Conservation (phyloP, 2,797 vertebrate genomes). For the Scleropages formosus region DNA sequence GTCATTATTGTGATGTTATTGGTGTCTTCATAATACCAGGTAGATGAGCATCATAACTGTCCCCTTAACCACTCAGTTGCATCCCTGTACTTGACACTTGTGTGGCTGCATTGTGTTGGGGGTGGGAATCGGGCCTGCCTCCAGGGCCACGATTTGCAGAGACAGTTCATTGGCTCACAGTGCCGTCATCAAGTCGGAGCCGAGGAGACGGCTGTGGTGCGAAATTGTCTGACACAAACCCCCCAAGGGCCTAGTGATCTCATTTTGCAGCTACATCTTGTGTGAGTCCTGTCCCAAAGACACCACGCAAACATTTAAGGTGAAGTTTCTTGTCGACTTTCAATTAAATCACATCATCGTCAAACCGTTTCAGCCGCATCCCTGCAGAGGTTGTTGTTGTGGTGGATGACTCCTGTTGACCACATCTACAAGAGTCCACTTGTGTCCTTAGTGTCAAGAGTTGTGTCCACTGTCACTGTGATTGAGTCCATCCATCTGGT, state of each 20-base stretch:
- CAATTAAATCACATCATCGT: neutral
- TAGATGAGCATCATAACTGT: too few relatives aligned
- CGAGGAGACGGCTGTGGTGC: neutral
- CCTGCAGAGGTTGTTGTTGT: too few relatives aligned
- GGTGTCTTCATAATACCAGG: too few relatives aligned
- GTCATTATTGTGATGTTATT: too few relatives aligned
- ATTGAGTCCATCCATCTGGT: too few relatives aligned
- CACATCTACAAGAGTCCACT: too few relatives aligned
- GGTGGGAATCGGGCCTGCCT: neutral
- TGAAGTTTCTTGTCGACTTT: neutral
- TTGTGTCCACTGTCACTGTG: too few relatives aligned
- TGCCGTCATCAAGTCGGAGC: neutral
- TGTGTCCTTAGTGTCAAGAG: too few relatives aligned
- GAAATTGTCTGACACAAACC: constrained; percentile 7
- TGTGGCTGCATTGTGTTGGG: neutral
- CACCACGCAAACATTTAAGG: neutral
- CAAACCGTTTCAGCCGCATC: neutral
- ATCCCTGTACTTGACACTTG: neutral
- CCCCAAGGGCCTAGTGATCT: constrained; percentile 3
- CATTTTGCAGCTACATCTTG: neutral
- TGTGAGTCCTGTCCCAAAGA: neutral
- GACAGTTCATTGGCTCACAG: neutral
- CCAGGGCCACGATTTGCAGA: neutral
- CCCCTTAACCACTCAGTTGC: neutral
- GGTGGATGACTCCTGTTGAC: too few relatives aligned